Evolutionary conservation across 2,113 vertebrate species (phyloP), one percentile per base, ranked within the genome.

Genomic region (Puffinus mauretanicus): DNA sequence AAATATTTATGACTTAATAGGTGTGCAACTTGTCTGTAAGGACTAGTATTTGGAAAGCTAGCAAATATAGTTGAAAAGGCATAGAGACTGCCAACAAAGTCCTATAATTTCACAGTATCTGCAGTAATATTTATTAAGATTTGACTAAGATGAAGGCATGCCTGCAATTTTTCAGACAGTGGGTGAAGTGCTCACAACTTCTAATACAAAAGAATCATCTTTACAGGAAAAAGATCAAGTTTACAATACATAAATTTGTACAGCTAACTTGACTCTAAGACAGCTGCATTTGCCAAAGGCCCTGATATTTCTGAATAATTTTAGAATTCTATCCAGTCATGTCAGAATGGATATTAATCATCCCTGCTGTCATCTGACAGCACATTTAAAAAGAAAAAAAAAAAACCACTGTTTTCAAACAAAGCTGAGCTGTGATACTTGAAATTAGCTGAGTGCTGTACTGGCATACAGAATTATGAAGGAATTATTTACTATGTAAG

Each of bases 301-400:
- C 46, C 60, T 62, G 17, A 22, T 81, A 94, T n/a, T 90, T 88
- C 57, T 1, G 2, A 51, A 25, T 5, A 86, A 81, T 70, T 86
- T 88, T 54, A 93, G 19, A 94, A 91, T 82, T 87, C 55, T 71
- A 95, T 32, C 30, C 77, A 89, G 64, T 47, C 62, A 42, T 32
- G 19, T 78, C 72, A 88, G 69, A 92, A 88, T 38, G 44, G 26
- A 79, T 73, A 80, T 88, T 90, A 94, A 89, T 91, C 71, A 93
- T 27, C 34, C 46, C 44, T 70, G 30, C 49, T 77, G 71, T 44
- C 57, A 94, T 72, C 47, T 46, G 34, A 93, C 2, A 3, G 77
- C 26, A 89, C n/a, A 54, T 61, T 93, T 71, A 42, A 85, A 86
- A 84, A 64, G 21, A 54, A 88, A 95, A 88, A 95, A 91, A 46